These are phyloP conservation scores for Lonchura striata DNA, from an alignment of 2,113 vertebrate species.

Conservation along the genomic window DNA sequence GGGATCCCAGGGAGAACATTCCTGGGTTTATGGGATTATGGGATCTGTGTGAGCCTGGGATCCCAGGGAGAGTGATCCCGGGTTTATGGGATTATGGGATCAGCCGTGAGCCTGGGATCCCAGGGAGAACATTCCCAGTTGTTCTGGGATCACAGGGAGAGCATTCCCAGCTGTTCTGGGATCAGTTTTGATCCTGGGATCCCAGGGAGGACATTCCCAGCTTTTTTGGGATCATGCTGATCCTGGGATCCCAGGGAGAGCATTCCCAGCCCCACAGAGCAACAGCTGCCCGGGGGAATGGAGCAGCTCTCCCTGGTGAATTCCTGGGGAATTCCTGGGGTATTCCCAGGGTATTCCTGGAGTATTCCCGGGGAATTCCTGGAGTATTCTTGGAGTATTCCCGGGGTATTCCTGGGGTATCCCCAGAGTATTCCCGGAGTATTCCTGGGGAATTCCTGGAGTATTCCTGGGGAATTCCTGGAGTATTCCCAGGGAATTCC, in stretches of 20 bases:
- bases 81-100: too few relatives aligned
- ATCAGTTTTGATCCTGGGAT: not conserved
- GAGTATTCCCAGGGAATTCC: not conserved
- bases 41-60: too few relatives aligned
- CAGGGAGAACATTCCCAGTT: not conserved
- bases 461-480: accelerated
- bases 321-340: accelerated
- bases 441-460: accelerated
- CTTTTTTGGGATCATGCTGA: not conserved
- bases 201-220: not conserved
- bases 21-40: too few relatives aligned
- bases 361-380: accelerated
- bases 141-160: too few relatives aligned
- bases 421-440: too few relatives aligned
- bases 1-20: too few relatives aligned
- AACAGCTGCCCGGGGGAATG: not conserved
- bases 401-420: too few relatives aligned
- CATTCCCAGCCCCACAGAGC: not conserved
- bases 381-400: too few relatives aligned
- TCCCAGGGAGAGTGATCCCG: too few relatives aligned
- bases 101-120: not conserved
- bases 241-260: too few relatives aligned
- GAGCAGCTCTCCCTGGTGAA: not conserved
- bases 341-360: accelerated
- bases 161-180: not conserved